Evolutionary conservation across 2,888 invertebrate species (phyloP).

Genomic region (Aporophyla lueneburgensis): DNA sequence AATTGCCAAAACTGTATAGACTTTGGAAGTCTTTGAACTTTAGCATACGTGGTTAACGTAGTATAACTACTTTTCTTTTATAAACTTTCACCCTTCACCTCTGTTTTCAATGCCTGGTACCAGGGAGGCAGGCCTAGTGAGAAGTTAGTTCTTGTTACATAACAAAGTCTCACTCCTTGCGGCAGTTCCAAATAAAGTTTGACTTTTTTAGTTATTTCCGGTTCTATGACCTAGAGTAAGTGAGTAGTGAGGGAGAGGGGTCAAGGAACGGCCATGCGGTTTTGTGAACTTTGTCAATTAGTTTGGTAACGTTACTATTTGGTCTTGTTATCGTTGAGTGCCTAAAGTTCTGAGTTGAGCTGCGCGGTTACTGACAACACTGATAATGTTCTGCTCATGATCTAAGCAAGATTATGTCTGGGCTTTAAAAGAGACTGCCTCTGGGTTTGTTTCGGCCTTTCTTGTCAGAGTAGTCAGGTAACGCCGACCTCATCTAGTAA

Average conservation of each 20-base stretch:
- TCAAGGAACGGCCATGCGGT: slow-evolving; percentile 60
- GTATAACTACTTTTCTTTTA: background rate
- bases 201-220: slow-evolving; percentile 55
- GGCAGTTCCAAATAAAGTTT: slow-evolving; percentile 28
- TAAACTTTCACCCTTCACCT: slow-evolving; percentile 4
- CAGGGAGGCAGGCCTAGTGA: background rate
- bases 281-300: slow-evolving; percentile 46
- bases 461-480: too few relatives aligned
- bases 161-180: slow-evolving; percentile 11
- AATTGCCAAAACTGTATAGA: background rate
- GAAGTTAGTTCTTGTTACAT: slow-evolving; percentile 15
- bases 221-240: slow-evolving; percentile 58
- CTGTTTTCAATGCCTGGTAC: slow-evolving; percentile 12
- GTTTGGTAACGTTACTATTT: slow-evolving; percentile 15
- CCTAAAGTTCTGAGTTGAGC: too few relatives aligned
- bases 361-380: too few relatives aligned
- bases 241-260: slow-evolving; percentile 55
- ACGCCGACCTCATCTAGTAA: too few relatives aligned
- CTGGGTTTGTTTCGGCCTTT: too few relatives aligned
- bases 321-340: background rate
- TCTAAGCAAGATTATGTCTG: too few relatives aligned
- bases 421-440: too few relatives aligned
- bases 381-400: too few relatives aligned
- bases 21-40: slow-evolving; percentile 1
- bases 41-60: background rate